Base-by-base conservation (phyloP, 2,888 invertebrate genomes). In the Chrysodeixis includens region DNA sequence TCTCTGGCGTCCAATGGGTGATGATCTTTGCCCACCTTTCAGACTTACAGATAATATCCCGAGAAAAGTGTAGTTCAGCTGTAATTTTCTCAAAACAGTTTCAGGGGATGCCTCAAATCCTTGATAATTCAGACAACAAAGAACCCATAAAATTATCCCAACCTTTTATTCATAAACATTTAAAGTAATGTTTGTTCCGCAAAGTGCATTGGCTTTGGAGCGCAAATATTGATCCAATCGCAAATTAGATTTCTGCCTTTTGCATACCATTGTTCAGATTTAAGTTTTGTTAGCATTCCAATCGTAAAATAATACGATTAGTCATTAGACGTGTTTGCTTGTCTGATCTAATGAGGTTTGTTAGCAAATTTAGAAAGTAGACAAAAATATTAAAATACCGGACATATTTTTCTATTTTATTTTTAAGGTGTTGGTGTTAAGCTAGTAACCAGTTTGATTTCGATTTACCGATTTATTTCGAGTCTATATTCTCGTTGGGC, bases 171-270 rank as follows among this genome's bases (percentile, higher is more conserved):
- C 52, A 26, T 6, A 68, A 64, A 75, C 63, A 59, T 66, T 66
- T 62, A 62, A 52, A 64, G 68, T 60, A 26, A 40, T 77, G 59
- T 77, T 79, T 79, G 69, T 60, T 69, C 71, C 62, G 63, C 63
- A 72, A 79, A 81, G 79, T 76, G 81, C 81, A 81, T 69, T 81
- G 76, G 71, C 81, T 76, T 61, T 73, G 57, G 30, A 60, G 52
- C 57, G 71, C 72, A 71, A 79, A 79, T 79, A 80, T 79, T 79
- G 63, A 51, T 54, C 26, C 62, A 55, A 76, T 70, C 69, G 68
- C 66, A 70, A 76, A 79, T 80, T 70, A 67, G 66, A 77, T 65
- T 63, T 56, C 20, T 59, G 18, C 8, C 60, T 62, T 70, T 30
- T 58, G 63, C 62, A 54, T 35, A 20, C 20, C n/a, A 58, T 71